These are phyloP conservation scores for Drosophila pruinosa DNA, from an alignment of 1,140 invertebrate species.

Conservation along the genomic window DNA sequence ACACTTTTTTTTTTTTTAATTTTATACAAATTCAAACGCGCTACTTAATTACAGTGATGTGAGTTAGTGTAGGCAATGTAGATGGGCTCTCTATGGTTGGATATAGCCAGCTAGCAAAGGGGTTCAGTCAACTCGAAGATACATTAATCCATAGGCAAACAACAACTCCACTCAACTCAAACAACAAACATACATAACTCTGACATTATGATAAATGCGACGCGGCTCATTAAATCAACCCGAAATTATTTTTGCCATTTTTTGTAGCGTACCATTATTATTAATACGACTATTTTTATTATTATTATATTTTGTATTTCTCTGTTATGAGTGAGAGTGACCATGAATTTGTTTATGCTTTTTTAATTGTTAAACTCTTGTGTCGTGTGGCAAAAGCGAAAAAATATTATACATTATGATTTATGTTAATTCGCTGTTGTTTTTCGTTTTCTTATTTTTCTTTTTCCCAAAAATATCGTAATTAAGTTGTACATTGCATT, in stretches of 20 bases:
- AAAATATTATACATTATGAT: conserved; percentile 56
- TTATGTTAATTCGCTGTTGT: conserved; percentile 76
- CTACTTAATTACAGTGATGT: conserved; percentile 60
- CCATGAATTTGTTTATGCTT: conserved; percentile 54
- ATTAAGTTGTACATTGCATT: conserved; percentile 61
- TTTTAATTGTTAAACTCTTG: conserved; percentile 30
- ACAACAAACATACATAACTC: conserved; percentile 26
- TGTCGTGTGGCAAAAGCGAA: conserved; percentile 39
- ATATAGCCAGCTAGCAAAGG: conserved; percentile 6
- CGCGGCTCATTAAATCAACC: conserved; percentile 69
- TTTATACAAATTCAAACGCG: conserved; percentile 41
- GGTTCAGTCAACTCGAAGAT: conserved; percentile 53
- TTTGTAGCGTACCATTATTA: conserved; percentile 12
- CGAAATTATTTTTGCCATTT: conserved; percentile 30
- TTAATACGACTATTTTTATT: conserved; percentile 38
- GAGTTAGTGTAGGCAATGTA: conserved; percentile 41
- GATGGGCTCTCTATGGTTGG: conserved; percentile 10
- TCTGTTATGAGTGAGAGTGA: conserved; percentile 67
- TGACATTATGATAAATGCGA: conserved; percentile 66
- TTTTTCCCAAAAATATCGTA: conserved; percentile 33
- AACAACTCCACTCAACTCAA: background rate
- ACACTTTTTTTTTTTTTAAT: conserved; percentile 31
- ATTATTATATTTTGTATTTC: conserved; percentile 25
- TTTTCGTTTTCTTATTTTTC: too few relatives aligned
- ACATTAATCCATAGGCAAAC: conserved; percentile 27